Percentiles rank a stretch among this genome's conserved stretches.
phyloP scores from a whole-genome alignment of 2,888 invertebrate genomes.

The Drosophila mulleri region DNA sequence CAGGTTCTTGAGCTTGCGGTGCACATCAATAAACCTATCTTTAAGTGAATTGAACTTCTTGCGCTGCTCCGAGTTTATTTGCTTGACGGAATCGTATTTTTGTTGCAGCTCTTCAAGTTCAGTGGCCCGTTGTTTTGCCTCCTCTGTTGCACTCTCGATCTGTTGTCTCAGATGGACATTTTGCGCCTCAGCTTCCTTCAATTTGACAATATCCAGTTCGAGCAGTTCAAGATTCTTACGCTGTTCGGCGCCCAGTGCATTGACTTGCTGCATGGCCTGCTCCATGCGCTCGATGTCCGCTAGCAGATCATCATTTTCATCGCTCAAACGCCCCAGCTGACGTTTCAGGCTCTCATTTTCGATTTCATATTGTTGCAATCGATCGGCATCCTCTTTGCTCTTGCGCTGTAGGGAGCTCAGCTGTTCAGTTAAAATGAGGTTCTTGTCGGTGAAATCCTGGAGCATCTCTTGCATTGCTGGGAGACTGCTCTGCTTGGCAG shows the following conservation, averaged over 20 bases:
- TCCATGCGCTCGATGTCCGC: conserved; percentile 88
- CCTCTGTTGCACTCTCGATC: conserved; percentile 84
- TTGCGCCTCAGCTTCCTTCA: conserved; percentile 67
- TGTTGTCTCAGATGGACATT: conserved; percentile 81
- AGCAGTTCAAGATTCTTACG: conserved; percentile 73
- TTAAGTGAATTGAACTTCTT: conserved; percentile 85
- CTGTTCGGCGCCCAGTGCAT: conserved; percentile 76
- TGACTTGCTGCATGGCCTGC: conserved; percentile 86
- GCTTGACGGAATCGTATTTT: conserved; percentile 77
- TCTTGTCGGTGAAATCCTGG: conserved; percentile 89
- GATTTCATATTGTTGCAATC: conserved; percentile 86
- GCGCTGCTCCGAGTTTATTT: conserved; percentile 80
- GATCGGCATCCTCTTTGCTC: conserved; percentile 63
- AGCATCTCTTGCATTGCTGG: conserved; percentile 88
- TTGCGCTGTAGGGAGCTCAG: conserved; percentile 81
- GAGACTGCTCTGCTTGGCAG: conserved; percentile 85
- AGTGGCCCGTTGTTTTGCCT: conserved; percentile 76
- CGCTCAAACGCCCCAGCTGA: conserved; percentile 87
- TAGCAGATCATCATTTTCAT: conserved; percentile 89
- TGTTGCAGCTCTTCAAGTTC: conserved; percentile 64
- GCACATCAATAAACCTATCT: conserved; percentile 88
- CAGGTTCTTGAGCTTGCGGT: conserved; percentile 87
- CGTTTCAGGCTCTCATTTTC: conserved; percentile 88
- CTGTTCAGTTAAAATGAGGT: conserved; percentile 87
- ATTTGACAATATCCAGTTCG: conserved; percentile 74